Evolutionary conservation across 2,797 vertebrate genomes (phyloP).

Genomic region (Parotocinclus haroldoi): DNA sequence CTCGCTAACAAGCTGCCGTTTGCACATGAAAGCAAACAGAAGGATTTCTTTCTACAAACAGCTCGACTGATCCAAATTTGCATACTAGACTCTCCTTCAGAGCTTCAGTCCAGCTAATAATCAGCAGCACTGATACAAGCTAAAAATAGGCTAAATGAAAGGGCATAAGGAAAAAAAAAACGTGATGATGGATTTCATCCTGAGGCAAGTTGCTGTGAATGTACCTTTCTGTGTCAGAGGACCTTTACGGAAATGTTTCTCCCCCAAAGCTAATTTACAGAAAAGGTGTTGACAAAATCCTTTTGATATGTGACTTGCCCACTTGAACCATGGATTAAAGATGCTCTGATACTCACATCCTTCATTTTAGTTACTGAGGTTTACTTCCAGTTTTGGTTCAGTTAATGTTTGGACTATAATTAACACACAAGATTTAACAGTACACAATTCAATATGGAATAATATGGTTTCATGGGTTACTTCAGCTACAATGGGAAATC

Average conservation of each 20-base stretch:
- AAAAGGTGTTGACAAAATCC: neutral
- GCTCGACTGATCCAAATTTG: constrained; percentile 31
- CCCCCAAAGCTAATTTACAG: neutral
- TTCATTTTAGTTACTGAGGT: neutral
- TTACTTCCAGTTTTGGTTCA: too few relatives aligned
- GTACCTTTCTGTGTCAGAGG: constrained; percentile 3
- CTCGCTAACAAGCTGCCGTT: constrained; percentile 48
- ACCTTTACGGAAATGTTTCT: neutral
- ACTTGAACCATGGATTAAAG: neutral
- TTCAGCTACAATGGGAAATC: too few relatives aligned
- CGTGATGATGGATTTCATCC: constrained; percentile 12
- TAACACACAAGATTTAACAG: too few relatives aligned
- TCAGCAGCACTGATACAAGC: constrained; percentile 25
- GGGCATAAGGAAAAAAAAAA: neutral
- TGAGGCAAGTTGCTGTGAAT: constrained; percentile 11
- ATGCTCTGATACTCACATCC: neutral
- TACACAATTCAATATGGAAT: too few relatives aligned
- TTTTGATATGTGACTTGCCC: neutral
- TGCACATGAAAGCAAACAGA: constrained; percentile 50
- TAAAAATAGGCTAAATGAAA: constrained; percentile 34
- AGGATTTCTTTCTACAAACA: constrained; percentile 32
- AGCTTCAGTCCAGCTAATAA: constrained; percentile 28
- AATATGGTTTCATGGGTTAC: too few relatives aligned
- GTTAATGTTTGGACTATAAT: too few relatives aligned
- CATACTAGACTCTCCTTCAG: constrained; percentile 32